Conservation (phyloP, 1,140 invertebrate genomes). For the Glossosoma conforme region DNA sequence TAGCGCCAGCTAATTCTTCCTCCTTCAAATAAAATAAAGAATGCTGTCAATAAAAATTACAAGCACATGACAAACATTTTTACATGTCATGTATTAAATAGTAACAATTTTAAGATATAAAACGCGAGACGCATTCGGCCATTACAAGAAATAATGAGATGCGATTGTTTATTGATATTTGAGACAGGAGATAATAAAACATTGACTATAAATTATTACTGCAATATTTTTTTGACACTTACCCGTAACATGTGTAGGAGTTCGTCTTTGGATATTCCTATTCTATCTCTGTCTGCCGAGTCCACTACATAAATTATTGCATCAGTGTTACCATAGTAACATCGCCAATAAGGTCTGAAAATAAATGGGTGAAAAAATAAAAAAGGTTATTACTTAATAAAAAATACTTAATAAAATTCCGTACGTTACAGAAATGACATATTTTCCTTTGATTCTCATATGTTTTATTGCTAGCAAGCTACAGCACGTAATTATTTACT, state of each 20-base stretch:
- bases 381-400: background rate
- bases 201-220: too few species aligned
- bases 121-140: too few species aligned
- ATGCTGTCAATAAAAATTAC: too few species aligned
- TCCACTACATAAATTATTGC: slow-evolving; percentile 99
- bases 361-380: slow-evolving; percentile 17
- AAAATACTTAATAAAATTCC: background rate
- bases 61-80: slow-evolving; percentile 6
- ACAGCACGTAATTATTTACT: too few species aligned
- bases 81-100: background rate
- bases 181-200: too few species aligned
- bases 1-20: slow-evolving; percentile 93
- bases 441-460: too few species aligned
- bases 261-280: slow-evolving; percentile 98
- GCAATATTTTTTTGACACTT: too few species aligned
- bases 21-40: slow-evolving; percentile 62
- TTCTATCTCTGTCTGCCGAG: slow-evolving; percentile 96
- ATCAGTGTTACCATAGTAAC: slow-evolving; percentile 99
- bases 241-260: slow-evolving; percentile 94
- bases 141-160: too few species aligned
- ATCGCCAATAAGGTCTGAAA: slow-evolving; percentile 97
- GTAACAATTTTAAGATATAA: too few species aligned
- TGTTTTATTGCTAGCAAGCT: too few species aligned
- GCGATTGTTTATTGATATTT: too few species aligned
- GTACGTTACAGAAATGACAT: background rate